These are phyloP conservation scores for Heliothis peltigera DNA, from an alignment of 2,888 invertebrate genomes.

Conservation along the genomic window DNA sequence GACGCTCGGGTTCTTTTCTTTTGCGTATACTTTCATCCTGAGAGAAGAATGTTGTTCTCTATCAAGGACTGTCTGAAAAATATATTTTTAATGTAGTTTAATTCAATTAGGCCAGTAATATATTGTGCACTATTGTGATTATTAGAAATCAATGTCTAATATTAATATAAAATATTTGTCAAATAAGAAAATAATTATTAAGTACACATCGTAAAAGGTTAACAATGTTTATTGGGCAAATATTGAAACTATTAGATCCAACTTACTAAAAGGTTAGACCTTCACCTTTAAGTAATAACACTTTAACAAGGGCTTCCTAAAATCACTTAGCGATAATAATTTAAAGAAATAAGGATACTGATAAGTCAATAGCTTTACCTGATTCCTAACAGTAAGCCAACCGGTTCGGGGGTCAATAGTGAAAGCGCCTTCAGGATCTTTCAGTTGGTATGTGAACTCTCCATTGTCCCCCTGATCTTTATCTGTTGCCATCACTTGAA, in stretches of 20 bases:
- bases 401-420: slow-evolving; percentile 94
- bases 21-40: slow-evolving; percentile 93
- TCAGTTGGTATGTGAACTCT: slow-evolving; percentile 94
- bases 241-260: neutral
- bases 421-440: slow-evolving; percentile 94
- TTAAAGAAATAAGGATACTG: too few relatives aligned
- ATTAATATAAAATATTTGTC: neutral
- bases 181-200: neutral
- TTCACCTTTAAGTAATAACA: neutral
- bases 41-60: slow-evolving; percentile 93
- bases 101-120: neutral
- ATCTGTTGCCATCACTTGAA: slow-evolving; percentile 93
- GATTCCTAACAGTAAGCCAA: slow-evolving; percentile 95
- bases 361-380: slow-evolving; percentile 71
- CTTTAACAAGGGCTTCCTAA: neutral
- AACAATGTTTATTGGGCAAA: neutral
- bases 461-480: slow-evolving; percentile 96
- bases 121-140: neutral
- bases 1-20: slow-evolving; percentile 93
- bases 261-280: neutral
- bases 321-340: too few relatives aligned
- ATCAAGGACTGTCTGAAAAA: slow-evolving; percentile 92
- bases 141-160: neutral
- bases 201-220: neutral
- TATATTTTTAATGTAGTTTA: neutral